phyloP scores from a whole-genome alignment of 1,140 invertebrate genomes.

The Temnothorax curvispinosus region DNA sequence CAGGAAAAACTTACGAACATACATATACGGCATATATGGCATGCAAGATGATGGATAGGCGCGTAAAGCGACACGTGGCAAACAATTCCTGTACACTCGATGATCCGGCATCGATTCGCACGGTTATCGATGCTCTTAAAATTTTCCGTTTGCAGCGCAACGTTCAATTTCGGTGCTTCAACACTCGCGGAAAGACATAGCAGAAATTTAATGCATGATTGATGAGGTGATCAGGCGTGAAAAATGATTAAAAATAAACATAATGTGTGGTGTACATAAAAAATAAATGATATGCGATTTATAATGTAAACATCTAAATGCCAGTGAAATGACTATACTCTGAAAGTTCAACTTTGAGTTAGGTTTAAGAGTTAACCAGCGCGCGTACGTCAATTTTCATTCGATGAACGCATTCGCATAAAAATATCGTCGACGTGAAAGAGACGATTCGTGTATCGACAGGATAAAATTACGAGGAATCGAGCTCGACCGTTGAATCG shows the following conservation, averaged over 20 bases:
- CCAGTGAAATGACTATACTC: neutral
- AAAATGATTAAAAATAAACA: conserved; percentile 4
- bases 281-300: conserved; percentile 1
- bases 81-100: conserved; percentile 73
- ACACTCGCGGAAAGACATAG: neutral
- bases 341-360: neutral
- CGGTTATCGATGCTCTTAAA: neutral
- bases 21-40: conserved; percentile 70
- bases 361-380: neutral
- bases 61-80: conserved; percentile 65
- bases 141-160: neutral
- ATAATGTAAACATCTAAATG: neutral
- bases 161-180: neutral
- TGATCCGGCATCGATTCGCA: neutral
- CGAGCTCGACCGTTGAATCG: neutral
- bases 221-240: conserved; percentile 29
- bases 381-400: neutral
- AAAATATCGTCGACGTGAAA: neutral
- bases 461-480: neutral
- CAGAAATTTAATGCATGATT: conserved; percentile 16
- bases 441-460: neutral
- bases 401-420: neutral
- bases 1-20: conserved; percentile 72
- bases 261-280: neutral
- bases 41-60: conserved; percentile 76